A percentile compares a stretch with the other conserved stretches of the same genome.
Conservation (phyloP, 2,797 vertebrate species). For the Synanceia verrucosa region DNA sequence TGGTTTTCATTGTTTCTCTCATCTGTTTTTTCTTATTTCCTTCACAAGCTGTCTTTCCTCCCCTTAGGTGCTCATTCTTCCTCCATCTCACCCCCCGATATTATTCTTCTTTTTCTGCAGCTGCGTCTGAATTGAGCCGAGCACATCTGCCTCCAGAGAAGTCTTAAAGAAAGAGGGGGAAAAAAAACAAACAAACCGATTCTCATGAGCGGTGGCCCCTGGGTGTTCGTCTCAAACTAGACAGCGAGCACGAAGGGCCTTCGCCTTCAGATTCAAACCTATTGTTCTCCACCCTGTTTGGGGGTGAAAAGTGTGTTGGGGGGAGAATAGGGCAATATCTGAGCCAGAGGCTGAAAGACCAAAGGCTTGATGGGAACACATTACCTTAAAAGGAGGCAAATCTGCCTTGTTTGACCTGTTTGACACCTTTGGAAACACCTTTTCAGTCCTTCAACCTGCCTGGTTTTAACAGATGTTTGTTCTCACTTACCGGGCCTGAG, state of each 20-base stretch:
- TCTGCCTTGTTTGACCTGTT: conserved; percentile 23
- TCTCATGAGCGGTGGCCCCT: conserved; percentile 47
- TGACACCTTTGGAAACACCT: not conserved
- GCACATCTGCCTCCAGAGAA: conserved; percentile 66
- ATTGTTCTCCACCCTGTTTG: conserved; percentile 57
- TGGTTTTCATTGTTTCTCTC: conserved; percentile 24
- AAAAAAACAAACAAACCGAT: conserved; percentile 12
- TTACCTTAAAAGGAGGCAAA: conserved; percentile 33
- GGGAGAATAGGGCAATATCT: conserved; percentile 23
- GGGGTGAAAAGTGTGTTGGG: not conserved
- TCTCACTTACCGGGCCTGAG: not conserved
- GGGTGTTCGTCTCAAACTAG: conserved; percentile 61
- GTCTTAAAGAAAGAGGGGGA: conserved; percentile 39
- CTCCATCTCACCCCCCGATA: conserved; percentile 51
- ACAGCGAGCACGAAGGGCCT: conserved; percentile 46
- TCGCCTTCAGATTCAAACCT: conserved; percentile 40
- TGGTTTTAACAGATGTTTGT: not conserved
- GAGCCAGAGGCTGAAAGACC: conserved; percentile 29
- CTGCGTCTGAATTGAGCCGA: conserved; percentile 67
- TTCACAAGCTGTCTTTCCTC: conserved; percentile 29
- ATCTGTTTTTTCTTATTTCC: conserved; percentile 43
- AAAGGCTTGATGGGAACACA: not conserved
- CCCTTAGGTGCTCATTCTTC: conserved; percentile 51
- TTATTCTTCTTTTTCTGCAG: conserved; percentile 65
- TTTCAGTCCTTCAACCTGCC: not conserved